phyloP scores from a whole-genome alignment of 2,888 invertebrate species.

The Machimus rusticus region DNA sequence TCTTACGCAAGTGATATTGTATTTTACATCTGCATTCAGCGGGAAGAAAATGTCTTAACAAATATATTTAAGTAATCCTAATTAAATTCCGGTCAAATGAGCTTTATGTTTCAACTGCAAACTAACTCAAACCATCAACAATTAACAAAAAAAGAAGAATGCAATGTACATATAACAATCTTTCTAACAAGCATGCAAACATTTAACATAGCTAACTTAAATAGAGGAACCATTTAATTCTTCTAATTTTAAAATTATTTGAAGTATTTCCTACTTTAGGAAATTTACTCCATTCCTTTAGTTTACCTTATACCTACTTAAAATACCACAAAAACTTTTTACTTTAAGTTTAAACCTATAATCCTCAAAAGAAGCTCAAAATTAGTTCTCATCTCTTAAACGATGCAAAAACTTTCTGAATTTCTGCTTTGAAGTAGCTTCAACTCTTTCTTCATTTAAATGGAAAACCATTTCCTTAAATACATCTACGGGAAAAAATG shows the following conservation, averaged over 20 bases:
- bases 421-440: not conserved
- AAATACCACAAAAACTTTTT: not conserved
- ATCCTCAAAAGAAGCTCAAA: not conserved
- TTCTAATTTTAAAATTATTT: not conserved
- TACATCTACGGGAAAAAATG: not conserved
- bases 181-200: too few species aligned
- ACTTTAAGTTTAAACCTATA: not conserved
- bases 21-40: not conserved
- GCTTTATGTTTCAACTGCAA: too few species aligned
- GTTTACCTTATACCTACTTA: not conserved
- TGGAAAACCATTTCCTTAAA: not conserved
- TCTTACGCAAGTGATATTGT: not conserved
- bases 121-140: too few species aligned
- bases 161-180: too few species aligned
- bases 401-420: not conserved
- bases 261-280: not conserved
- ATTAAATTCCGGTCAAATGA: not conserved
- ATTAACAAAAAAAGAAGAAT: too few species aligned
- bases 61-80: not conserved
- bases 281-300: not conserved
- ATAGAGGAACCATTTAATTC: not conserved
- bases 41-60: not conserved
- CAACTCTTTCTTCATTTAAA: not conserved
- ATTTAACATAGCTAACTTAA: not conserved
- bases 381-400: not conserved